phyloP scores from a whole-genome alignment of 2,113 vertebrate species.

The Nycticryphes semicollaris region DNA sequence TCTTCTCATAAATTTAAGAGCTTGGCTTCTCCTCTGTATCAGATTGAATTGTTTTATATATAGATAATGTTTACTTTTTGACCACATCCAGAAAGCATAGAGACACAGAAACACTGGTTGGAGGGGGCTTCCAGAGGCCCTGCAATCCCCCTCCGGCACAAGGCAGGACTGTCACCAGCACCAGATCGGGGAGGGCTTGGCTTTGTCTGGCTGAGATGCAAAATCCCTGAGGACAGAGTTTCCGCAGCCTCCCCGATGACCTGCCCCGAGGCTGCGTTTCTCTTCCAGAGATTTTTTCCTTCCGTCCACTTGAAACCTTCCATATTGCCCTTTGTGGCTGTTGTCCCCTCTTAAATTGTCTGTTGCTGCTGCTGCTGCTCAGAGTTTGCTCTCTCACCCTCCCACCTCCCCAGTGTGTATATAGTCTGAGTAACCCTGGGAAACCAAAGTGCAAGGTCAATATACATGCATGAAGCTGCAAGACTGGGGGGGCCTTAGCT shows the following conservation, averaged over 20 bases:
- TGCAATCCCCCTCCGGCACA: neutral
- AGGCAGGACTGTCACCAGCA: rapidly evolving
- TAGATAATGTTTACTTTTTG: conserved; percentile 10
- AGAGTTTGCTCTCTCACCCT: neutral
- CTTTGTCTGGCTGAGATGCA: neutral
- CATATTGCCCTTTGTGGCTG: rapidly evolving
- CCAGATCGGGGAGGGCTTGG: neutral
- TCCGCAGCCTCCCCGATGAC: rapidly evolving
- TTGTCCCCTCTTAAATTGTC: neutral
- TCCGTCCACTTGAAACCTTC: neutral
- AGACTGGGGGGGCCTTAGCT: neutral
- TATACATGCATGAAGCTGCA: rapidly evolving
- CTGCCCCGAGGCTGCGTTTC: rapidly evolving
- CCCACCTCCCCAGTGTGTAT: neutral
- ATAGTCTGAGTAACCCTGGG: neutral
- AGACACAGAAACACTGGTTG: neutral
- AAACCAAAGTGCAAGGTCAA: neutral
- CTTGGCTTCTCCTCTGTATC: neutral
- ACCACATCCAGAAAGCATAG: neutral
- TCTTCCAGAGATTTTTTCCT: neutral
- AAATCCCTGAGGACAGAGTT: neutral
- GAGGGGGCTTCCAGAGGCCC: neutral
- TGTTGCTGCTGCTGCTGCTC: neutral
- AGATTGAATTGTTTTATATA: neutral
- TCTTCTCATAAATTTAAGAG: neutral